Conservation (phyloP, 1,140 invertebrate species). For the Anthonomus grandis region DNA sequence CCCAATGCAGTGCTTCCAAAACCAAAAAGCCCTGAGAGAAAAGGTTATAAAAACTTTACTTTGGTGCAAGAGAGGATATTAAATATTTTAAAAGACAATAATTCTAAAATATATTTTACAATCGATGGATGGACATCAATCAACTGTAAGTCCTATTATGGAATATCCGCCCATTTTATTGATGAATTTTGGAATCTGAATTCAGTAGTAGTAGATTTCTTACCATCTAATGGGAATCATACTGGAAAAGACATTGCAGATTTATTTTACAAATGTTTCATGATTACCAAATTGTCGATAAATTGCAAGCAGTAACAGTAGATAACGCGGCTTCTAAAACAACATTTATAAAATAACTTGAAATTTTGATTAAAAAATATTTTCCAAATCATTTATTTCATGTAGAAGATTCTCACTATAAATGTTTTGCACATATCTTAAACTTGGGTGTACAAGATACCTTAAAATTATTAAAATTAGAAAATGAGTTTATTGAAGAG, state of each 20-base stretch:
- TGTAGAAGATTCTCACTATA: not conserved
- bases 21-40: conserved; percentile 29
- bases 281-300: conserved; percentile 37
- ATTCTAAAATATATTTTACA: conserved; percentile 45
- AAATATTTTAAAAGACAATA: conserved; percentile 34
- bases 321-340: conserved; percentile 34
- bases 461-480: not conserved
- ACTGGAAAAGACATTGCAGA: conserved; percentile 43
- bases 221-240: conserved; percentile 40
- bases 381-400: not conserved
- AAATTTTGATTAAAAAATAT: not conserved
- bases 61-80: conserved; percentile 35
- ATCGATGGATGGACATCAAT: conserved; percentile 44
- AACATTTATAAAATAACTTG: conserved; percentile 24
- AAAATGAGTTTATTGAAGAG: not conserved
- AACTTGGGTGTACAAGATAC: not conserved
- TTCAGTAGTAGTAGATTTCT: conserved; percentile 43
- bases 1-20: conserved; percentile 37
- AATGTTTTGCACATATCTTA: too few relatives aligned
- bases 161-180: conserved; percentile 43
- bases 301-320: conserved; percentile 33
- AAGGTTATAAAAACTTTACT: conserved; percentile 38
- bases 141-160: conserved; percentile 39
- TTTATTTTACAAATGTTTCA: conserved; percentile 33
- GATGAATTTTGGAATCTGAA: conserved; percentile 41